Conservation (phyloP, 1,140 invertebrate genomes). For the Polyergus mexicanus region DNA sequence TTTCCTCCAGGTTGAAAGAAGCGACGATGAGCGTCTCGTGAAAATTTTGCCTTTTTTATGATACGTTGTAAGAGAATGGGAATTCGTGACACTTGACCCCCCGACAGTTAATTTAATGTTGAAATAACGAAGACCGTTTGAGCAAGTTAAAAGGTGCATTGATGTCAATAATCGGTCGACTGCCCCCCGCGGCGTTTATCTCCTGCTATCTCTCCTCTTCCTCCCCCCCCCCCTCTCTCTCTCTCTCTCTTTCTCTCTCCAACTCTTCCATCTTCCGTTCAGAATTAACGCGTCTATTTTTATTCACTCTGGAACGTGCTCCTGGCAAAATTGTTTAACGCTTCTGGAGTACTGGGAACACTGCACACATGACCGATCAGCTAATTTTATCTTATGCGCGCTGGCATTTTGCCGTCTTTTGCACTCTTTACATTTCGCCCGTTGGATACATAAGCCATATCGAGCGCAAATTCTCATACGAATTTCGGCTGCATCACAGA, state of each 20-base stretch:
- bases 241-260: background rate
- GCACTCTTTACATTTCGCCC: conserved; percentile 24
- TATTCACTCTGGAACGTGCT: conserved; percentile 54
- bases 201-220: background rate
- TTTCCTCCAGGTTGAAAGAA: background rate
- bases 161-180: conserved; percentile 75
- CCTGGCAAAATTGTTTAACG: conserved; percentile 63
- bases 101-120: conserved; percentile 71
- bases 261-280: conserved; percentile 40
- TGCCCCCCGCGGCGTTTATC: conserved; percentile 19
- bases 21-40: background rate
- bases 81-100: conserved; percentile 61
- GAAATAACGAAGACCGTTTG: conserved; percentile 74
- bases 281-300: conserved; percentile 55
- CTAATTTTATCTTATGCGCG: conserved; percentile 57
- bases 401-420: conserved; percentile 28
- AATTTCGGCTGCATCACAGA: too few relatives aligned
- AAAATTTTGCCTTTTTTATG: conserved; percentile 11
- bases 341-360: conserved; percentile 36
- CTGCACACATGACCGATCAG: conserved; percentile 45
- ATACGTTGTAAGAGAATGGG: background rate
- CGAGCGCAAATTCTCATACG: background rate
- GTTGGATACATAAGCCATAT: conserved; percentile 33
- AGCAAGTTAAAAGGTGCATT: conserved; percentile 79
- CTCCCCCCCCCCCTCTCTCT: background rate